A percentile compares a stretch with the other conserved stretches of the same genome.
Conservation (phyloP, 2,888 invertebrate genomes). For the Dendrolimus pini region DNA sequence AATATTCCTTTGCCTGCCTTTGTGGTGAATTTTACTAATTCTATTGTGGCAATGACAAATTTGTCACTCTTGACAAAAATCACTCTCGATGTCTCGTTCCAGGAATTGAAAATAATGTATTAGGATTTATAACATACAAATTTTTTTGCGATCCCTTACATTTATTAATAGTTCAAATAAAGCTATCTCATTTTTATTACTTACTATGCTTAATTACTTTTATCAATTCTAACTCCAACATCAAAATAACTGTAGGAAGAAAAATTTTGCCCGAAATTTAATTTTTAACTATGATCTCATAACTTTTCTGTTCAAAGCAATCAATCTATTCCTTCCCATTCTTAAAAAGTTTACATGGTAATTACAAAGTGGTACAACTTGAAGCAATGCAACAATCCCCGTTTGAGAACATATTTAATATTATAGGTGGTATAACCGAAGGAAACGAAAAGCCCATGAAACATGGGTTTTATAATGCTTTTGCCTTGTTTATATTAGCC, state of each 20-base stretch:
- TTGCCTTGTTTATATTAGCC: conserved; percentile 85
- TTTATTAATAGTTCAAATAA: too few relatives aligned
- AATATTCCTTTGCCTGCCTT: too few relatives aligned
- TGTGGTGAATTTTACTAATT: too few relatives aligned
- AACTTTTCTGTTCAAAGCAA: conserved; percentile 8
- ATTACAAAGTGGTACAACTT: conserved; percentile 8
- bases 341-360: conserved; percentile 5
- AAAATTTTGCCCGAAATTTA: conserved; percentile 20
- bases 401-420: conserved; percentile 82
- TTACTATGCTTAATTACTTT: too few relatives aligned
- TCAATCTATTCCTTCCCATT: not conserved
- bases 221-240: too few relatives aligned
- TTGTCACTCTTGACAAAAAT: too few relatives aligned
- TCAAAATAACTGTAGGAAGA: conserved; percentile 4
- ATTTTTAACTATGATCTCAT: conserved; percentile 47
- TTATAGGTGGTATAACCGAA: conserved; percentile 81
- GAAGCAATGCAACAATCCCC: conserved; percentile 70
- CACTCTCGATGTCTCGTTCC: too few relatives aligned
- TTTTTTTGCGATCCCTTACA: too few relatives aligned
- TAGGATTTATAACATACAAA: too few relatives aligned
- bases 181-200: too few relatives aligned
- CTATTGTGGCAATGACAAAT: too few relatives aligned
- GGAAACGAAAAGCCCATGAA: conserved; percentile 93
- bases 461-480: conserved; percentile 93
- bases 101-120: too few relatives aligned